Base-by-base conservation (phyloP, 2,797 vertebrate genomes). In the Zalophus californianus region DNA sequence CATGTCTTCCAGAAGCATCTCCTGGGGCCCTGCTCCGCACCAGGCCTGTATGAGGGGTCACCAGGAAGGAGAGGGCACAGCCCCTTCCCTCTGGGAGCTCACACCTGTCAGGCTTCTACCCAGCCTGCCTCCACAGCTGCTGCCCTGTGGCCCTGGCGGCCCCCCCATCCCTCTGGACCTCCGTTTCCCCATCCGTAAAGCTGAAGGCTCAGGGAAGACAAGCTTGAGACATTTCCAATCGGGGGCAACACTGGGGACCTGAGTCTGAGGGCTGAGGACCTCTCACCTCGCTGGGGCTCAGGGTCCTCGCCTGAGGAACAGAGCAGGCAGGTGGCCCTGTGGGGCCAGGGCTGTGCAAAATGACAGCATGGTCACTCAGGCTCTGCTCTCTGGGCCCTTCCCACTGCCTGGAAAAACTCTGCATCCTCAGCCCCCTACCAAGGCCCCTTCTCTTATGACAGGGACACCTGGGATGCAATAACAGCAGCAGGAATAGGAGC, bases 351-450 rank as follows among this genome's bases (percentile, higher is more conserved):
- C 5, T 1, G 15, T 27, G 25, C 23, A 2, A 11, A 23, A 5
- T 1, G 23, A 29, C 13, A n/a, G 38, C 3, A 1, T 0, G 2
- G 41, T 12, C 11, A 0, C 18, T 32, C 58, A 7, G 75, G 64
- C 72, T 23, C 86, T 27, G 84, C 44, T 78, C 7, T 1, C 78
- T 18, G 23, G 38, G 50, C 23, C 8, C 21, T 4, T 83, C 25
- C 44, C 35, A 58, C 29, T 29, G 5, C 84, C 83, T 32, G 29
- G 56, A 35, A 41, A 80, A 38, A 3, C 38, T 52, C 35, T 23
- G 60, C 52, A 2, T 3, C 48, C 64, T 20, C 8, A 7, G 27
- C 54, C 54, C 44, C 10, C 62, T 0, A 0, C 32, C 52, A 23
- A 48, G 10, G 50, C 16, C n/a, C 56, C 27, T 41, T 27, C 41